A percentile compares a stretch with the other conserved stretches of the same genome.
Evolutionary conservation across 2,113 vertebrate genomes (phyloP).

Genomic region (Myiozetetes cayanensis): DNA sequence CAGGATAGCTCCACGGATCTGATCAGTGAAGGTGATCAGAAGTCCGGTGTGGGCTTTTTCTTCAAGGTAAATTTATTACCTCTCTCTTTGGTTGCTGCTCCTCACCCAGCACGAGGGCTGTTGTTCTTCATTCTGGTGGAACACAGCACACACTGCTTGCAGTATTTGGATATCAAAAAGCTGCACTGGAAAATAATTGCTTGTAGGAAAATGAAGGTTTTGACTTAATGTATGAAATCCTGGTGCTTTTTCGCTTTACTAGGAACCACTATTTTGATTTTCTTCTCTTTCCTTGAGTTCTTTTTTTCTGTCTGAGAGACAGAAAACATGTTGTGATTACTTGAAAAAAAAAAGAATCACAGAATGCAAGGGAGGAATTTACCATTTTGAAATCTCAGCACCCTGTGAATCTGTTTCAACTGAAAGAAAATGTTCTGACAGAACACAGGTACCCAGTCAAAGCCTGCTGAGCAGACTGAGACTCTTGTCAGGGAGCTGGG

Average conservation of each 20-base stretch:
- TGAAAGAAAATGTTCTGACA: background rate
- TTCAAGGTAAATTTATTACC: conserved; percentile 82
- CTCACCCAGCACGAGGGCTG: background rate
- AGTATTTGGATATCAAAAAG: background rate
- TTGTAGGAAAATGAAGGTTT: background rate
- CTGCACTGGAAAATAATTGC: background rate
- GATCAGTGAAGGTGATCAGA: conserved; percentile 80
- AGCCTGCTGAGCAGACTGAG: background rate
- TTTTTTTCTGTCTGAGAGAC: background rate
- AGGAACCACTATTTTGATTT: background rate
- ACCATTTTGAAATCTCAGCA: background rate
- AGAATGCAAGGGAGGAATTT: background rate
- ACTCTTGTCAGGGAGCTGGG: background rate
- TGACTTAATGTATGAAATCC: background rate
- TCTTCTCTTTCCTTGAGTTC: background rate
- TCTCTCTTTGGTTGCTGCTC: background rate
- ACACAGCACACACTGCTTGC: background rate
- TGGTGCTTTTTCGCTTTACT: background rate
- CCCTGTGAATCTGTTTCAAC: background rate
- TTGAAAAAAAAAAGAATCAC: background rate
- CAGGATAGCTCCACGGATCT: conserved; percentile 63
- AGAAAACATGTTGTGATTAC: background rate
- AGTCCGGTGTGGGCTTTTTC: conserved; percentile 90
- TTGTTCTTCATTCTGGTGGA: background rate
- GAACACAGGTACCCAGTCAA: background rate